Evolutionary conservation across 2,888 invertebrate genomes (phyloP), one percentile per base, ranked within the genome.

Genomic region (Autographa gamma): DNA sequence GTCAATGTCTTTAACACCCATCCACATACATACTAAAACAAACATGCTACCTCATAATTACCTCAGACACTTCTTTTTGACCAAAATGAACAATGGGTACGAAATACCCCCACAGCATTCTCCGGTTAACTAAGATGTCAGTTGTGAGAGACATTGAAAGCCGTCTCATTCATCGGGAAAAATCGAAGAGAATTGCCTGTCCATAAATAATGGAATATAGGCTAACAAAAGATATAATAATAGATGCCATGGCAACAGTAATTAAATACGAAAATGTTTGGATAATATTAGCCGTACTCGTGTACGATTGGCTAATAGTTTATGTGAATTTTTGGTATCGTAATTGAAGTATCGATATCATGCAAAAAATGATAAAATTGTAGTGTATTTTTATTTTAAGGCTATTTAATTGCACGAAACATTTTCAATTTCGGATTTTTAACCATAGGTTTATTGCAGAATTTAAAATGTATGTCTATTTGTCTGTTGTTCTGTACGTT

Each of bases 91-190:
- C 25, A 48, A 52, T 34, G 34, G 70, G 43, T 54, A 38, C 34
- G 64, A 61, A 68, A 58, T 48, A 67, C 63, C 61, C 59, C 32
- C 7, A 14, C 31, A 32, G 6, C 18, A 60, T 69, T 52, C 31
- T 8, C 34, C 41, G 71, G 80, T 74, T 74, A 25, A 66, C 61
- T 69, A n/a, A 63, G 60, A 74, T 65, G 67, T 77, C 66, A 77
- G 16, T 38, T 77, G 77, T 25, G 63, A 80, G 65, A 77, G 81
- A 77, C 71, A 59, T 71, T 43, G 59, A 80, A 71, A 79, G 80
- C 79, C 63, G 32, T 80, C 79, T 79, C 16, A 80, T 79, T 79
- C 81, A 79, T 77, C 60, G 81, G 48, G 60, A 61, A 74, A 77
- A 58, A 71, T 80, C 67, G 69, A 80, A 67, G 65, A 71, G 63